These are phyloP conservation scores for Morpho deidamia DNA, from an alignment of 2,888 invertebrate species.

Conservation along the genomic window DNA sequence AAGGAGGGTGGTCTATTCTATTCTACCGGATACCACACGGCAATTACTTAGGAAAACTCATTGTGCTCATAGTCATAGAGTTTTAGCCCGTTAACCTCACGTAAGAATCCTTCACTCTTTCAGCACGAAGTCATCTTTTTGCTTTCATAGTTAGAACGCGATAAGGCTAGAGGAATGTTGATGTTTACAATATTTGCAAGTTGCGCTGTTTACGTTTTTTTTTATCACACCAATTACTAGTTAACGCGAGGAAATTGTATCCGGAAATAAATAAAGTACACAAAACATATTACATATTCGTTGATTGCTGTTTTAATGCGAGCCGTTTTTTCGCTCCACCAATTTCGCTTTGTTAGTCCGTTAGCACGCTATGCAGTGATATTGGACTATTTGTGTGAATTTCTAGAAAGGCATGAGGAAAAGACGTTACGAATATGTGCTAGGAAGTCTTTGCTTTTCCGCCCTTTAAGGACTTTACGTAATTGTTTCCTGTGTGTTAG, in stretches of 20 bases:
- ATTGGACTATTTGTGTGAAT: constrained; percentile 3
- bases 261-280: constrained; percentile 7
- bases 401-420: constrained; percentile 20
- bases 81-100: too few species aligned
- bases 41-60: too few species aligned
- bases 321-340: constrained; percentile 22
- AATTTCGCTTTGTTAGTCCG: not conserved
- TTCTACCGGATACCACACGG: too few species aligned
- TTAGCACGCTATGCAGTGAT: constrained; percentile 7
- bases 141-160: too few species aligned
- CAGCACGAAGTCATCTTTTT: too few species aligned
- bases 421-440: constrained; percentile 1
- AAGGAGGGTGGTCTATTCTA: too few species aligned
- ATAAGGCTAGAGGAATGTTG: too few species aligned
- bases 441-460: constrained; percentile 12
- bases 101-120: too few species aligned
- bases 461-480: constrained; percentile 4
- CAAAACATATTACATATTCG: constrained; percentile 9
- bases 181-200: not conserved
- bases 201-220: not conserved
- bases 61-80: too few species aligned
- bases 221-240: not conserved
- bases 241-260: not conserved
- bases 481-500: too few species aligned
- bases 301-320: constrained; percentile 16